Percentiles rank a stretch among this genome's conserved stretches.
Evolutionary conservation across 2,888 invertebrate species (phyloP).

Genomic region (Xestoiulus laeticollis): DNA sequence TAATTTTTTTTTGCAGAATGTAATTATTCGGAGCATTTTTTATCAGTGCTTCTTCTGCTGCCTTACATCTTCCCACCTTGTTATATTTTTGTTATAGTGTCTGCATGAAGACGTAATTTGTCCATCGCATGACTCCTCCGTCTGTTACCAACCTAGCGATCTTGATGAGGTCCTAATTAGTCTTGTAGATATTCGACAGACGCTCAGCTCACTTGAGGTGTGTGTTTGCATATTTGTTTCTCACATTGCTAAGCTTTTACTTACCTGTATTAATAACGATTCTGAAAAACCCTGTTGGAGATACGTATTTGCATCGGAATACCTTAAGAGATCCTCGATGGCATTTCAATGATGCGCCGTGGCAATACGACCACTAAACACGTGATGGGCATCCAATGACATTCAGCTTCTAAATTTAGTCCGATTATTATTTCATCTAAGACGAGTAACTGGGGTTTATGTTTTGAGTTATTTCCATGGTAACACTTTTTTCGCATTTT

Average conservation of each 20-base stretch:
- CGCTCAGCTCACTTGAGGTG: conserved; percentile 54
- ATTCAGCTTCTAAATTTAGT: too few species aligned
- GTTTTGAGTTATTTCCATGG: too few species aligned
- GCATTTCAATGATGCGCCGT: too few species aligned
- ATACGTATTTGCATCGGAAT: not conserved
- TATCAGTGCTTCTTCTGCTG: conserved; percentile 32
- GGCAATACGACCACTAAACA: too few species aligned
- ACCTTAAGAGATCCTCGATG: not conserved
- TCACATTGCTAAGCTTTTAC: not conserved
- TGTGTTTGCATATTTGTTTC: conserved; percentile 46
- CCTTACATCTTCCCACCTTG: not conserved
- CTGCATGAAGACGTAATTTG: conserved; percentile 51
- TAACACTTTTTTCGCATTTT: not conserved
- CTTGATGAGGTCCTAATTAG: conserved; percentile 54
- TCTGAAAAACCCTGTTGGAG: not conserved
- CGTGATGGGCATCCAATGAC: too few species aligned
- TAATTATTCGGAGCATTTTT: conserved; percentile 5
- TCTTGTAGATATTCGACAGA: conserved; percentile 54
- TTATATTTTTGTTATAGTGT: conserved; percentile 49
- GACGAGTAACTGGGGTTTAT: too few species aligned
- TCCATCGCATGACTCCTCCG: conserved; percentile 50
- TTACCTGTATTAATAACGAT: not conserved
- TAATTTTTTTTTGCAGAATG: not conserved
- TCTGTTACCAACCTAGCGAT: conserved; percentile 51
- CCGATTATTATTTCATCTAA: too few species aligned